Percentiles rank a stretch among this genome's conserved stretches.
These are phyloP conservation scores for Drosophila pruinosa DNA, from an alignment of 1,140 invertebrate genomes.

Conservation along the genomic window DNA sequence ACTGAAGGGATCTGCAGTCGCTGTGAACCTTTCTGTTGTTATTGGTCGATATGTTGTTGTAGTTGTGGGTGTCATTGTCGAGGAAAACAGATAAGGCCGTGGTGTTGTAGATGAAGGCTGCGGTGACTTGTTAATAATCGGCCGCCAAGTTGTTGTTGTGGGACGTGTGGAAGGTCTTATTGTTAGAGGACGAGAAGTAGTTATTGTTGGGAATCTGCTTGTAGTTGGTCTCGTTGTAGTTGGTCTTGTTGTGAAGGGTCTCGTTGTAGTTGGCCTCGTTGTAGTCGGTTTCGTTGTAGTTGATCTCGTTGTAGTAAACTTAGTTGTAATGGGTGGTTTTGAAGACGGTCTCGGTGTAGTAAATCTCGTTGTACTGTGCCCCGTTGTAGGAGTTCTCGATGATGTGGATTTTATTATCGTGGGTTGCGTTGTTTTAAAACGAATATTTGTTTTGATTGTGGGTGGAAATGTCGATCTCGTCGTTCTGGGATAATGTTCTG, in stretches of 20 bases:
- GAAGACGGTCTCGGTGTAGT: constrained; percentile 3
- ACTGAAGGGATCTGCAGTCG: constrained; percentile 49
- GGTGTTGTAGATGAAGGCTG: constrained; percentile 47
- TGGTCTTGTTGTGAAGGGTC: neutral
- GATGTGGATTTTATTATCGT: neutral
- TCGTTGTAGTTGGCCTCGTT: neutral
- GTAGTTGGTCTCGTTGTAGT: neutral
- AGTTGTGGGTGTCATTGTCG: constrained; percentile 17
- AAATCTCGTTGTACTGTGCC: neutral
- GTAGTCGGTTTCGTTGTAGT: constrained; percentile 9
- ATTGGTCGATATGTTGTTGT: constrained; percentile 14
- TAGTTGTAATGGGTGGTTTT: neutral
- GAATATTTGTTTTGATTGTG: neutral
- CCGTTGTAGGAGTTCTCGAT: neutral
- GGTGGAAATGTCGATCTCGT: neutral
- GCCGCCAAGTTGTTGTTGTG: constrained; percentile 4
- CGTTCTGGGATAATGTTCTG: neutral
- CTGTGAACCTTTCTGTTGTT: constrained; percentile 29
- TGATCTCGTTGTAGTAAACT: constrained; percentile 1
- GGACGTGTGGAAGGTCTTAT: neutral
- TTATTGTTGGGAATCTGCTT: neutral
- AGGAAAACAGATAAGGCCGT: constrained; percentile 58
- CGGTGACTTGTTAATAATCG: neutral
- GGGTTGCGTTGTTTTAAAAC: neutral
- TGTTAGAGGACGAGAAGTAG: neutral